phyloP scores from a whole-genome alignment of 2,113 vertebrate species.

The Trichomycterus rosablanca region DNA sequence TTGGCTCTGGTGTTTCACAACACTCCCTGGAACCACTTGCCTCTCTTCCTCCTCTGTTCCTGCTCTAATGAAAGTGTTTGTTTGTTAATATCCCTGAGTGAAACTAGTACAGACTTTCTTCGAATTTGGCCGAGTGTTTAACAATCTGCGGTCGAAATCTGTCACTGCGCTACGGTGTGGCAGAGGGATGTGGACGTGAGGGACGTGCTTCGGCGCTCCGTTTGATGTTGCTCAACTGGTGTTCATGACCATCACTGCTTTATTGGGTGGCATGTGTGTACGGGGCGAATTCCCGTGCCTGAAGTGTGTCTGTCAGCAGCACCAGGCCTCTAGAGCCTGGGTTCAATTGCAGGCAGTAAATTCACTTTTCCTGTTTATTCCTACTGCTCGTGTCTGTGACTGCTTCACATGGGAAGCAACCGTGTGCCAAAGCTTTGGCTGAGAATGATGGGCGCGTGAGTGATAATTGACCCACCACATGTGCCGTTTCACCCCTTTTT shows the following conservation, averaged over 20 bases:
- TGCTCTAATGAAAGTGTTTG: too few relatives aligned
- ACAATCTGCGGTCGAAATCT: not conserved
- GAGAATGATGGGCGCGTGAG: too few relatives aligned
- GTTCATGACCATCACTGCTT: constrained; percentile 43
- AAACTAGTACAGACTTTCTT: constrained; percentile 26
- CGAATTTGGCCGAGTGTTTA: constrained; percentile 14
- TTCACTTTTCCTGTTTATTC: constrained; percentile 67
- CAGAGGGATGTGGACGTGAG: constrained; percentile 6
- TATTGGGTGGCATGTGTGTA: constrained; percentile 48
- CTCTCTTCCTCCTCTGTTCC: not conserved
- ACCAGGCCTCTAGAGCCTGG: constrained; percentile 27
- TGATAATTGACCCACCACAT: too few relatives aligned
- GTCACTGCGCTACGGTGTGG: constrained; percentile 3
- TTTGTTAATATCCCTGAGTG: constrained; percentile 14
- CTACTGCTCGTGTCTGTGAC: constrained; percentile 45
- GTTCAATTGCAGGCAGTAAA: constrained; percentile 47
- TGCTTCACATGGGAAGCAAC: constrained; percentile 40
- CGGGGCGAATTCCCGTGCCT: constrained; percentile 39
- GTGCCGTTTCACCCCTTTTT: too few relatives aligned
- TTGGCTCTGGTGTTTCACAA: not conserved
- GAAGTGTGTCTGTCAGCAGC: constrained; percentile 55
- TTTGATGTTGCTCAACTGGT: not conserved
- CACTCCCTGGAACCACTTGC: too few relatives aligned
- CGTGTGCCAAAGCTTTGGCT: constrained; percentile 42
- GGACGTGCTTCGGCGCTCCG: constrained; percentile 6